Base-by-base conservation (phyloP, 2,888 invertebrate genomes). In the Beris morrisii region DNA sequence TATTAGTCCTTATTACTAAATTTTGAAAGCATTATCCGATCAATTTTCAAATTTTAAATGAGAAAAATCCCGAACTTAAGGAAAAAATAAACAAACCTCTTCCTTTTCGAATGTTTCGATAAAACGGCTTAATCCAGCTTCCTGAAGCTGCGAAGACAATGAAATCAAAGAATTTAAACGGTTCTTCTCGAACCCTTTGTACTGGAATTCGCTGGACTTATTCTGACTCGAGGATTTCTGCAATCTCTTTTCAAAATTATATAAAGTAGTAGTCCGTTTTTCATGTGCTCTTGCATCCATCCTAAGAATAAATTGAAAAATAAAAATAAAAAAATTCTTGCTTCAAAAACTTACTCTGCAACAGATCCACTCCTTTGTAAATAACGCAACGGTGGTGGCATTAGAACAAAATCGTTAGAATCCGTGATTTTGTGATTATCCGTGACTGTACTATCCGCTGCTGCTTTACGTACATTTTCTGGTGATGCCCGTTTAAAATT, bases 81-180 rank as follows among this genome's bases (percentile, higher is more conserved):
- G 9, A 38, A 38, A 7, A 38, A 38, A 38, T 38, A 32, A 31
- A 56, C 7, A 56, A 54, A 59, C 58, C 58, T 59, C 48, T 46
- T 46, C 48, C n/a, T 11, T 59, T 59, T 59, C 58, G 15, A 59
- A 59, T n/a, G 13, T 46, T 5, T 11, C 31, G 15, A 59, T 59
- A 13, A 46, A 61, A 12, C 52, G 52, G 22, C 13, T 11, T 6
- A 61, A 22, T 7, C 61, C 61, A 61, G 52, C 52, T 13, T 22
- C 32, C 31, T 9, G 30, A 9, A 61, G 61, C 38, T 50, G 38
- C 22, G 43, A 52, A 4, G n/a, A 7, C 4, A 61, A 22, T 4
- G 61, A 61, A 3, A 61, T 61, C 52, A 15, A 61, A 6, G 9
- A 61, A 15, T 12, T 38, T 38, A 22, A 22, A 22, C 3, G 22